Evolutionary conservation across 2,797 vertebrate genomes (phyloP).

Genomic region (Carcharodon carcharias): DNA sequence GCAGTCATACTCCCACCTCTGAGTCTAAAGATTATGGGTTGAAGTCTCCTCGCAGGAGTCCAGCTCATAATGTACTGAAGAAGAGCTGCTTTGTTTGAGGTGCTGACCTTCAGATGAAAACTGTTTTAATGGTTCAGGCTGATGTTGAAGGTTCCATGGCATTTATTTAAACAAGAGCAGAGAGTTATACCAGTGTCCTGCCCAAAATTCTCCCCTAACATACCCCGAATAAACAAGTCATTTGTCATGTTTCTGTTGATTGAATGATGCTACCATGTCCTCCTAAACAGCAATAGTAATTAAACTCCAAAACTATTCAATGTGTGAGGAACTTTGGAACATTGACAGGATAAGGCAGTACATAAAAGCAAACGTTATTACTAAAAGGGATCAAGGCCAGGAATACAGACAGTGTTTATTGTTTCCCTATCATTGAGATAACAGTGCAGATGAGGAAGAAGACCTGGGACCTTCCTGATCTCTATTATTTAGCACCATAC

Average conservation of each 20-base stretch:
- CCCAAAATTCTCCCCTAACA: neutral
- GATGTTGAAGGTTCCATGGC: neutral
- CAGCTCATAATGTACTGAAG: neutral
- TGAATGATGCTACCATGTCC: neutral
- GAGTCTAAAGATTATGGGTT: neutral
- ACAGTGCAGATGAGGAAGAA: neutral
- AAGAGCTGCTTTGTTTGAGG: neutral
- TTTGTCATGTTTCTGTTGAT: neutral
- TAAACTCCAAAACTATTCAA: neutral
- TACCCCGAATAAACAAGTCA: neutral
- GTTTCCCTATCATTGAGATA: neutral
- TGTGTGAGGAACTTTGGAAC: neutral
- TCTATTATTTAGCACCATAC: neutral
- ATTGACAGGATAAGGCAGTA: neutral
- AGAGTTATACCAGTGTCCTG: neutral
- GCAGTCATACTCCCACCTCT: neutral
- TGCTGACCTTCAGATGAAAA: neutral
- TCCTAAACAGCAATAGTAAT: neutral
- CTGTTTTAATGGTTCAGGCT: neutral
- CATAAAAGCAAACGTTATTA: neutral
- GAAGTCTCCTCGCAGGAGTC: neutral
- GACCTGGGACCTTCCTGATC: neutral
- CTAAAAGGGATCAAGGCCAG: neutral
- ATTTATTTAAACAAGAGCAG: neutral
- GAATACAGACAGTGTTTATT: neutral